These are phyloP conservation scores for Lepidocolaptes lacrymiger DNA, from an alignment of 2,797 vertebrate genomes.

Conservation along the genomic window DNA sequence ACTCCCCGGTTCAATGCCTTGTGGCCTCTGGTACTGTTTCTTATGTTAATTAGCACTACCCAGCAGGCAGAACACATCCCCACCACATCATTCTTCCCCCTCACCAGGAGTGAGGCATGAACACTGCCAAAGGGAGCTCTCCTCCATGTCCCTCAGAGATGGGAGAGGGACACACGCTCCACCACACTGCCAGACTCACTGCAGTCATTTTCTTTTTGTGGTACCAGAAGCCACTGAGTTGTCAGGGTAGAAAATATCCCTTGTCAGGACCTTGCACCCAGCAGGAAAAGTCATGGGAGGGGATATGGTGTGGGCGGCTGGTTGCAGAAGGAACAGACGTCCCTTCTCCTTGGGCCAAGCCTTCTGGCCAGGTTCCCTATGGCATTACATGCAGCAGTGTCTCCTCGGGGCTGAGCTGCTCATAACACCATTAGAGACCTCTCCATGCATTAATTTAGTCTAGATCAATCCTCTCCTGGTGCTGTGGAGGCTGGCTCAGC, in stretches of 20 bases:
- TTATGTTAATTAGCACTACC: constrained; percentile 36
- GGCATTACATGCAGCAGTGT: fast-evolving
- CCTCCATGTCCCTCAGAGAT: fast-evolving
- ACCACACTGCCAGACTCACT: neutral
- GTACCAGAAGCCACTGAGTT: neutral
- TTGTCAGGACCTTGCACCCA: neutral
- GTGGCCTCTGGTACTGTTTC: neutral
- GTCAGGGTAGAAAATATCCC: neutral
- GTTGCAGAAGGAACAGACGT: neutral
- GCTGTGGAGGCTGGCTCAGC: neutral
- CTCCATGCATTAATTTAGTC: neutral
- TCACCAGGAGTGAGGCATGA: fast-evolving
- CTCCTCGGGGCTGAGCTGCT: neutral
- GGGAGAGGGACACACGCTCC: fast-evolving
- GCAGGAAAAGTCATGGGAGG: neutral
- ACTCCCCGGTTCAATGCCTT: neutral
- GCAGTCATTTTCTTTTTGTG: neutral
- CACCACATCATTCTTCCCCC: neutral
- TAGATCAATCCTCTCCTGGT: neutral
- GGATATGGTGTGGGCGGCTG: fast-evolving
- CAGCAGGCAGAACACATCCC: neutral
- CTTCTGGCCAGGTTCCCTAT: neutral
- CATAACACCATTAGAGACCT: neutral
- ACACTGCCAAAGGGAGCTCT: neutral
- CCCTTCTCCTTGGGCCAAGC: neutral